phyloP scores from a whole-genome alignment of 1,140 invertebrate genomes.

The Drosophila simulans region DNA sequence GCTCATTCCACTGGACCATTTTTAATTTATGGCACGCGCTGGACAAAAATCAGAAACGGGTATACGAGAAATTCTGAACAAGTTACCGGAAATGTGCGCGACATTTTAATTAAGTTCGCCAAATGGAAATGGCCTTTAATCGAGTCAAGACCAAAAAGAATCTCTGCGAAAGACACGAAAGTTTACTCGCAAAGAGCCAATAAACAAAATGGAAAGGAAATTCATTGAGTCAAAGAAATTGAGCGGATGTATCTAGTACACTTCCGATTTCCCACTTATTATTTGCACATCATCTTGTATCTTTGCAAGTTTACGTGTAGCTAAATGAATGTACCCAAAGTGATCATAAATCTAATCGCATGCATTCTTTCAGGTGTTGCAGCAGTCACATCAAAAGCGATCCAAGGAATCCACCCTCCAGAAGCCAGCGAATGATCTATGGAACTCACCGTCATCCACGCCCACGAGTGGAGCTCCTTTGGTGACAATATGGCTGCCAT shows the following conservation, averaged over 20 bases:
- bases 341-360: constrained; percentile 70
- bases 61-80: constrained; percentile 15
- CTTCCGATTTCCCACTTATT: constrained; percentile 18
- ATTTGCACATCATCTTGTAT: constrained; percentile 16
- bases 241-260: constrained; percentile 20
- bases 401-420: constrained; percentile 13
- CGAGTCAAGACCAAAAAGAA: constrained; percentile 43
- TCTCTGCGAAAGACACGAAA: constrained; percentile 32
- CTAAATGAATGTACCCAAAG: constrained; percentile 8
- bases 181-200: not conserved
- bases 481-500: constrained; percentile 74
- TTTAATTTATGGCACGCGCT: constrained; percentile 61
- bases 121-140: constrained; percentile 76
- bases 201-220: constrained; percentile 43
- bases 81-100: constrained; percentile 73
- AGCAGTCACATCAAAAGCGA: constrained; percentile 57
- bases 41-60: constrained; percentile 27
- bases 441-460: constrained; percentile 34
- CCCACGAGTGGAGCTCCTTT: constrained; percentile 47
- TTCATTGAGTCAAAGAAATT: constrained; percentile 13
- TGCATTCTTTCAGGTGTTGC: constrained; percentile 70
- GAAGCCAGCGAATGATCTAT: constrained; percentile 64
- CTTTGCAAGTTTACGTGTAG: not conserved
- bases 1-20: constrained; percentile 20
- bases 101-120: constrained; percentile 79